Base-by-base conservation (phyloP, 1,140 invertebrate species). In the Mercenaria mercenaria region DNA sequence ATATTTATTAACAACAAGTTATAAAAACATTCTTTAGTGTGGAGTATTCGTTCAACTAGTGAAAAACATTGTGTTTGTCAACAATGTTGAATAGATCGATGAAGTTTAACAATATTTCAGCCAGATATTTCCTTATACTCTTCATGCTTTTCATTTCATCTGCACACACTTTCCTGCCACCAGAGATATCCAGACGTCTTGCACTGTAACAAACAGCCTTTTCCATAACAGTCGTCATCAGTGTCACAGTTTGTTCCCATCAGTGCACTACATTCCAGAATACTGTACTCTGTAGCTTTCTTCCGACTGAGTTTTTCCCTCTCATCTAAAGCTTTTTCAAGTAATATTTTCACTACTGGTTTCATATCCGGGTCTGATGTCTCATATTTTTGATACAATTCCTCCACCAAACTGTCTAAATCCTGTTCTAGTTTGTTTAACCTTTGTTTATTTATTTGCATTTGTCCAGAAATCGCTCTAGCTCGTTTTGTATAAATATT, bases 181-280 rank as follows among this genome's bases (percentile, higher is more conserved):
- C 76, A 80, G 37, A 80, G 26, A 18, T 8, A 34, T 1, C 76
- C 43, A 32, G 76, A 52, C 15, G 47, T 52, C 29, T 59, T 52
- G 56, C 76, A 80, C 26, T 80, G 76, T 18, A 80, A 41, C 2
- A 52, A 32, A 52, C 76, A 80, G 1, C 76, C 76, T 37, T 52
- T 29, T 0, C 47, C 41, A 32, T 32, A 23, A 32, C 76, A 80
- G 47, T 80, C 76, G 3, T 52, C 47, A 37, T 80, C 76, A n/a
- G 26, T n/a, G 1, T 3, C 29, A 37, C 76, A 80, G 6, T 13
- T 20, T 13, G 20, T 29, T n/a, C 76, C 76, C 26, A 80, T 29
- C 15, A 80, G 2, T 1, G n/a, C 13, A 3, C 43, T 32, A 59
- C 76, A 80, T 13, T 80, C 26, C 23, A 80, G 29, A 29, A 80